These are phyloP conservation scores for Microcebus tavaratra DNA, from an alignment of 2,113 vertebrate genomes.

Conservation along the genomic window DNA sequence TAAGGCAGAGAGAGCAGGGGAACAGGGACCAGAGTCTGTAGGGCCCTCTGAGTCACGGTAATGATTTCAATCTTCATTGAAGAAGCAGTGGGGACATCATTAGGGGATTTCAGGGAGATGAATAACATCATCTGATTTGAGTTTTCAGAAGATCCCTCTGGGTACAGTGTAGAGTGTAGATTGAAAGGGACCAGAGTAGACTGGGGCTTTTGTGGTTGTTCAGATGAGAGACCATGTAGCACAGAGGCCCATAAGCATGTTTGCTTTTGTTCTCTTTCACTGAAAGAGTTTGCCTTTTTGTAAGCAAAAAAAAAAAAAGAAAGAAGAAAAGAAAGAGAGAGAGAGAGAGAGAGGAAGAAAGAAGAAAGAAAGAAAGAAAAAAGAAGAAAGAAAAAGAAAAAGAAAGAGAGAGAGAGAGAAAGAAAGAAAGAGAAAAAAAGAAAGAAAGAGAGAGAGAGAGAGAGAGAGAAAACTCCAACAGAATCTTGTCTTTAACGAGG, in stretches of 20 bases:
- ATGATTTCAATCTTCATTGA: not conserved
- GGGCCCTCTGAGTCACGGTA: not conserved
- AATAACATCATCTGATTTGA: not conserved
- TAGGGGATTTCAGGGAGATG: not conserved
- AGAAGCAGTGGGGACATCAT: not conserved
- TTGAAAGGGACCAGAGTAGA: not conserved
- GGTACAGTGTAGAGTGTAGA: not conserved
- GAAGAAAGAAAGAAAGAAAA: no score
- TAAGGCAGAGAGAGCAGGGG: not conserved
- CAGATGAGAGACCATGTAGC: not conserved
- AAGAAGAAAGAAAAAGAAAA: fast-evolving
- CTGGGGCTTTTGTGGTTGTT: not conserved
- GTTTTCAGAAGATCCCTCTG: not conserved
- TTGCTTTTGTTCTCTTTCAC: conserved; percentile 32
- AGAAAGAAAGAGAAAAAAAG: no score
- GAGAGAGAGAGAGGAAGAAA: no score
- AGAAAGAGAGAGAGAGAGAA: no score
- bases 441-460: no score
- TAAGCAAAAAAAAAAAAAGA: not conserved
- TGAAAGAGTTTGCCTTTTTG: conserved; percentile 1
- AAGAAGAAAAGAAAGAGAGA: not conserved
- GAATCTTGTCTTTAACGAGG: not conserved
- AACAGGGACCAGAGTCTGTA: not conserved
- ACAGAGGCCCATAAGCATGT: not conserved
- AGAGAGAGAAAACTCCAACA: not conserved